phyloP scores from a whole-genome alignment of 2,888 invertebrate genomes.

The Drosophila rubida region DNA sequence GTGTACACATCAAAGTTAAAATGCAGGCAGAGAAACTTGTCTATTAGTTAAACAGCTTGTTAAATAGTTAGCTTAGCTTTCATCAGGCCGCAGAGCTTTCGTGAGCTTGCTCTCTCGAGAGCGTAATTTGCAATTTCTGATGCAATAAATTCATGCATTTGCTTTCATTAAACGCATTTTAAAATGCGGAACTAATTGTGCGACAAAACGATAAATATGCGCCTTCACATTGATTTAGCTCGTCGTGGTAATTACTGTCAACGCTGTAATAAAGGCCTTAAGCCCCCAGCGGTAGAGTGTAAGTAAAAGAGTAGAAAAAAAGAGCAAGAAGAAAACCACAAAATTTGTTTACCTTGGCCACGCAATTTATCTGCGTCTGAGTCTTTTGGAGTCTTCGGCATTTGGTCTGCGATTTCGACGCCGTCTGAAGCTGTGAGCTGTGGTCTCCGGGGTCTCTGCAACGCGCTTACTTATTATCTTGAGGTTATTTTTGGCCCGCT shows the following conservation, averaged over 20 bases:
- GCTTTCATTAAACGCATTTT: background rate
- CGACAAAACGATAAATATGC: background rate
- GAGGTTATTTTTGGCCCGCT: conserved; percentile 48
- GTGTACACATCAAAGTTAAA: background rate
- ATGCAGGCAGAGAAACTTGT: too few relatives aligned
- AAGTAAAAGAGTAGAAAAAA: conserved; percentile 9
- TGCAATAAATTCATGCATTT: too few relatives aligned
- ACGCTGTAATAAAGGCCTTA: conserved; percentile 22
- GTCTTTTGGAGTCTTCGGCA: background rate
- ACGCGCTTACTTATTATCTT: conserved; percentile 48
- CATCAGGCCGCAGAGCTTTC: too few relatives aligned
- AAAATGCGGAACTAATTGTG: background rate
- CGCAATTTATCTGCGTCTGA: conserved; percentile 55
- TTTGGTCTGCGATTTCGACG: background rate
- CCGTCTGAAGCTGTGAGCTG: conserved; percentile 1
- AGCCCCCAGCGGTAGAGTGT: conserved; percentile 33
- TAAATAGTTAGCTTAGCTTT: too few relatives aligned
- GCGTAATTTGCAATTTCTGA: too few relatives aligned
- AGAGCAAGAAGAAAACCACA: conserved; percentile 1
- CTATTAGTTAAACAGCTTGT: too few relatives aligned
- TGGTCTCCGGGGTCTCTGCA: conserved; percentile 16
- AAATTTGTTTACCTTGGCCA: conserved; percentile 60
- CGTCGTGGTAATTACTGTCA: conserved; percentile 29
- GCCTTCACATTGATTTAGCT: conserved; percentile 3
- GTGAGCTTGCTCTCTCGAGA: too few relatives aligned